phyloP scores from a whole-genome alignment of 2,113 vertebrate species.

The Sus scrofa region DNA sequence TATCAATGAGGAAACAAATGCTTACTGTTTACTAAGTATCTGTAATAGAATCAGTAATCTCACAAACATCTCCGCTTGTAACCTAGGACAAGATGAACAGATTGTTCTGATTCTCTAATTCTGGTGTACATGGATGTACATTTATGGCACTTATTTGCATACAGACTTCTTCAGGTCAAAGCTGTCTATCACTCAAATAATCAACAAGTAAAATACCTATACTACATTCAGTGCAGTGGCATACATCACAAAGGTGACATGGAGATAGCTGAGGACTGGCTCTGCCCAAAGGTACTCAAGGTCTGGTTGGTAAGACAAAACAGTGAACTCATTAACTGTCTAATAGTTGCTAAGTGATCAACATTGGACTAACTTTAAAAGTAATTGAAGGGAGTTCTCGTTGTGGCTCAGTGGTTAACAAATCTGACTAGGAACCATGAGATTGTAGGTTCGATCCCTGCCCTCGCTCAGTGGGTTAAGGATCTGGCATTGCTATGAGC shows the following conservation, averaged over 20 bases:
- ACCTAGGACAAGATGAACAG: background rate
- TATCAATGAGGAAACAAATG: conserved; percentile 47
- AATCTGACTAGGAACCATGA: too few species aligned
- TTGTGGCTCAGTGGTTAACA: too few species aligned
- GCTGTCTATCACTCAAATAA: background rate
- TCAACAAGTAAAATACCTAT: background rate
- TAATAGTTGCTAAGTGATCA: background rate
- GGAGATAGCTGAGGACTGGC: background rate
- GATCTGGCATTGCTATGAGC: too few species aligned
- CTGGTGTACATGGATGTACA: background rate
- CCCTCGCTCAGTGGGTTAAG: too few species aligned
- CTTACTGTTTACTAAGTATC: conserved; percentile 41
- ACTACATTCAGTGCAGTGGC: background rate
- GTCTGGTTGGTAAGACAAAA: conserved; percentile 2
- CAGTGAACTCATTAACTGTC: background rate
- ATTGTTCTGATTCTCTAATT: fast-evolving
- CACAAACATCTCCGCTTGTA: background rate
- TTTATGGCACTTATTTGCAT: background rate
- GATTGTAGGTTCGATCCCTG: too few species aligned
- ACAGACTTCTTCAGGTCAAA: background rate
- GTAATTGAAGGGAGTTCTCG: background rate
- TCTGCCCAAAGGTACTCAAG: background rate
- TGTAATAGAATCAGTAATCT: background rate
- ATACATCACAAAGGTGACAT: background rate
- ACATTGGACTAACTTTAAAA: background rate